A percentile compares a stretch with the other conserved stretches of the same genome.
Evolutionary conservation across 2,888 invertebrate genomes (phyloP).

Genomic region (Melanophora roralis): DNA sequence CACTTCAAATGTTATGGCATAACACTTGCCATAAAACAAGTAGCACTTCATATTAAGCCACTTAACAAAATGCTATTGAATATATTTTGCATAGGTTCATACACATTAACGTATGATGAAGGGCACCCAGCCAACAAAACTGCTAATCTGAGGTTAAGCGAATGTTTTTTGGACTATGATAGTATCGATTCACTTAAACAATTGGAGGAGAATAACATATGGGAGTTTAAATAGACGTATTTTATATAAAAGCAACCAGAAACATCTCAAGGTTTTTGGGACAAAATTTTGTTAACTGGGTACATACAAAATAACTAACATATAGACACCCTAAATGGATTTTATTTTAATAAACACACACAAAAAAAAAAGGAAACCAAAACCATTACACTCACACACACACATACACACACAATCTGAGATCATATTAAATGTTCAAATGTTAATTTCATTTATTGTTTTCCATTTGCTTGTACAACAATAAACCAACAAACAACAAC

Average conservation of each 20-base stretch:
- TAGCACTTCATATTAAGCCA: conserved; percentile 33
- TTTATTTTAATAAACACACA: not conserved
- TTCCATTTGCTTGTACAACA: conserved; percentile 37
- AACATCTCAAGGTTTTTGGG: no score
- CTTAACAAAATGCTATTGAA: conserved; percentile 42
- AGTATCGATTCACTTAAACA: no score
- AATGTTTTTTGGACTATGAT: no score
- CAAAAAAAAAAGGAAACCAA: not conserved
- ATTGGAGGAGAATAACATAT: no score
- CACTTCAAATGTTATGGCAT: conserved; percentile 35
- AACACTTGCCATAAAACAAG: conserved; percentile 44
- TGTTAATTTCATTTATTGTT: conserved; percentile 59
- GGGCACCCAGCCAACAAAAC: not conserved
- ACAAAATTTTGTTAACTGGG: no score
- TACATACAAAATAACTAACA: conserved; percentile 8
- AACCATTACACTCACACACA: not conserved
- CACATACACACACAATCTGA: not conserved
- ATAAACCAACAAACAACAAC: not conserved
- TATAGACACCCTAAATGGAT: not conserved
- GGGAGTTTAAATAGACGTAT: no score
- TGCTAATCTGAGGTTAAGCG: no score
- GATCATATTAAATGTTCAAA: conserved; percentile 47
- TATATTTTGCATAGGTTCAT: conserved; percentile 33
- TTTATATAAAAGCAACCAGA: no score
- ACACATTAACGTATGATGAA: no score